A percentile compares a stretch with the other conserved stretches of the same genome.
These are phyloP conservation scores for Sylvietta virens DNA, from an alignment of 2,113 vertebrate species.

Conservation along the genomic window DNA sequence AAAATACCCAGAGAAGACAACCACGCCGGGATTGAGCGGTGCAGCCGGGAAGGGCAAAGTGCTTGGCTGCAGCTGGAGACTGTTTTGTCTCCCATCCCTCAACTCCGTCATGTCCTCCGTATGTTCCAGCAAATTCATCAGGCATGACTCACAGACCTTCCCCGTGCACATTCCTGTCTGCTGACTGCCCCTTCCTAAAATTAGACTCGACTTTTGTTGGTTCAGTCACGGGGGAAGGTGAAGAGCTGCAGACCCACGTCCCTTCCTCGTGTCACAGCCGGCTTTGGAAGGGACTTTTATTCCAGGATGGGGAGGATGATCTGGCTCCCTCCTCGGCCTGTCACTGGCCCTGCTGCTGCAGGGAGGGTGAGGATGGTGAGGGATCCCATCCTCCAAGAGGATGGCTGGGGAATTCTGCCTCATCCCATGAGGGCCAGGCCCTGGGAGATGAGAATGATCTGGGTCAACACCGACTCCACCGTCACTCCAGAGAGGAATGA, in stretches of 20 bases:
- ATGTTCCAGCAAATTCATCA: constrained; percentile 34
- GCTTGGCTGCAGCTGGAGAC: constrained; percentile 34
- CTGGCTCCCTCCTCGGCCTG: not conserved
- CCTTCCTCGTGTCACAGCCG: not conserved
- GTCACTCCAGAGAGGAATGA: not conserved
- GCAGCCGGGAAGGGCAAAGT: not conserved
- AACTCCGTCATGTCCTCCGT: not conserved
- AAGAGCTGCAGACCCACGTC: not conserved
- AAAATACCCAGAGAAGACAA: constrained; percentile 6
- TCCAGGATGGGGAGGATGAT: not conserved
- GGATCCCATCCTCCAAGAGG: not conserved
- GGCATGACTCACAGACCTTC: constrained; percentile 52
- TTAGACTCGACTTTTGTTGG: not conserved
- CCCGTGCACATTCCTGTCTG: not conserved
- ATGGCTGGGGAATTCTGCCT: not conserved
- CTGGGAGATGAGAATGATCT: not conserved
- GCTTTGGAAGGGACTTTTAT: not conserved
- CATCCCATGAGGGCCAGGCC: not conserved
- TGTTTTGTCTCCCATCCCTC: constrained; percentile 44
- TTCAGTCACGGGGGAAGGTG: not conserved
- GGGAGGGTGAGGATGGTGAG: not conserved
- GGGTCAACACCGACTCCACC: rapidly evolving
- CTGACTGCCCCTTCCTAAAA: constrained; percentile 58
- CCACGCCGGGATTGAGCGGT: not conserved
- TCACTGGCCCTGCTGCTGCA: not conserved